Conservation (phyloP, 2,888 invertebrate genomes). For the Agriopis aurantiaria region DNA sequence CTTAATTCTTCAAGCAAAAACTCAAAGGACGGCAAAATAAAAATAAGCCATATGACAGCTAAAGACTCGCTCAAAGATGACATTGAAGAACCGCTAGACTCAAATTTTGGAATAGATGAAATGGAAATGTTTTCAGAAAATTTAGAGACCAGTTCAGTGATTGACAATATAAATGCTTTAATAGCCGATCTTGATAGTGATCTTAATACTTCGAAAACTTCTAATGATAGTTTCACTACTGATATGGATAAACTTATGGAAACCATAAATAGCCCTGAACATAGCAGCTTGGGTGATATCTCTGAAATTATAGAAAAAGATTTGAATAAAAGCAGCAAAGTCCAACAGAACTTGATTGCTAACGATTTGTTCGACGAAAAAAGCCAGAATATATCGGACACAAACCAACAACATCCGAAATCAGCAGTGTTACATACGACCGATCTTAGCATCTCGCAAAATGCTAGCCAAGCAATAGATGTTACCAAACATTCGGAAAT, state of each 20-base stretch:
- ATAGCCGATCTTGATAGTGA: slow-evolving; percentile 75
- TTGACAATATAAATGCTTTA: slow-evolving; percentile 72
- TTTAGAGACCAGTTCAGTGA: slow-evolving; percentile 65
- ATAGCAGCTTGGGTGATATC: slow-evolving; percentile 49
- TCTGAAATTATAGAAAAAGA: slow-evolving; percentile 53
- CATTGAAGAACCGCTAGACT: slow-evolving; percentile 39
- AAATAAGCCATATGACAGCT: slow-evolving; percentile 1
- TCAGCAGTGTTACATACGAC: not conserved
- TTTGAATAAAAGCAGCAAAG: slow-evolving; percentile 41
- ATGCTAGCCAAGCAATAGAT: not conserved
- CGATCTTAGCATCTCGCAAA: not conserved
- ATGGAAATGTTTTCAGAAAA: slow-evolving; percentile 74
- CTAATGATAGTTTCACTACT: slow-evolving; percentile 59
- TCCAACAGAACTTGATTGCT: slow-evolving; percentile 12
- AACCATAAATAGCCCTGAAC: slow-evolving; percentile 56
- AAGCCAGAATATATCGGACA: not conserved
- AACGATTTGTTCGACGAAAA: slow-evolving; percentile 4
- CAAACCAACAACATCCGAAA: not conserved
- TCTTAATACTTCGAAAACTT: slow-evolving; percentile 59
- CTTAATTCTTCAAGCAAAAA: slow-evolving; percentile 16
- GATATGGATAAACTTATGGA: slow-evolving; percentile 68
- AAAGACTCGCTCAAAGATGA: slow-evolving; percentile 22
- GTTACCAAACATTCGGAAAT: slow-evolving; percentile 1
- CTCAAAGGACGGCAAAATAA: slow-evolving; percentile 8
- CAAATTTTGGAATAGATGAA: slow-evolving; percentile 67